Base-by-base conservation (phyloP, 2,888 invertebrate species). In the Rotaria macrura region DNA sequence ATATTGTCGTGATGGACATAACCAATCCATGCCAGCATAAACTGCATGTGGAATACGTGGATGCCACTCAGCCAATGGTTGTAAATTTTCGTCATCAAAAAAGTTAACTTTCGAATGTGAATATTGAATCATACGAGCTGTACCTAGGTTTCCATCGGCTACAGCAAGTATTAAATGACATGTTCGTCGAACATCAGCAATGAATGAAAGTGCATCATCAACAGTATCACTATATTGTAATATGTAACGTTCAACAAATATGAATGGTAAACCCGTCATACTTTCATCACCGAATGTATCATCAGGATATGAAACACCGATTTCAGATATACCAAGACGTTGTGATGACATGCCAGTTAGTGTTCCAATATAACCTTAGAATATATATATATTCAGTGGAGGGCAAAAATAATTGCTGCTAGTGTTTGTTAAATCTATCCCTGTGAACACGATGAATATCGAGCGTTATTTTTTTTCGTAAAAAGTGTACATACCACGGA, bases 201-300 rank as follows among this genome's bases (percentile, higher is more conserved):
- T 38, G 1, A 79, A 65, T 29, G 79, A 74, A 83, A 34, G 79
- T 23, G 84, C 84, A 83, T 86, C 86, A 79, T 86, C 54, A 57
- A 86, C 34, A 47, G 86, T 86, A 10, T 86, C 49, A 38, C 54
- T 79, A 65, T 84, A 84, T 65, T 86, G 86, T 34, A 86, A 57
- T 7, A 86, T 86, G 25, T 86, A 43, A 79, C 86, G 84, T 47
- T 84, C 43, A 74, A 83, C 84, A 79, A 79, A 86, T n/a, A 84
- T 86, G 57, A 86, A 86, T 65, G 86, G 86, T 38, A 83, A 54
- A 54, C 86, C 86, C 52, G 38, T 74, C 40, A 84, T 52, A 34
- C 84, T 84, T 52, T 86, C 86, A 84, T 86, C 84, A 55, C 86
- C 86, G 40, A 86, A 86, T 43, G 84, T 86, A n/a, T 86, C 86